Base-by-base conservation (phyloP, 2,888 invertebrate species). In the Julus scandinavius region DNA sequence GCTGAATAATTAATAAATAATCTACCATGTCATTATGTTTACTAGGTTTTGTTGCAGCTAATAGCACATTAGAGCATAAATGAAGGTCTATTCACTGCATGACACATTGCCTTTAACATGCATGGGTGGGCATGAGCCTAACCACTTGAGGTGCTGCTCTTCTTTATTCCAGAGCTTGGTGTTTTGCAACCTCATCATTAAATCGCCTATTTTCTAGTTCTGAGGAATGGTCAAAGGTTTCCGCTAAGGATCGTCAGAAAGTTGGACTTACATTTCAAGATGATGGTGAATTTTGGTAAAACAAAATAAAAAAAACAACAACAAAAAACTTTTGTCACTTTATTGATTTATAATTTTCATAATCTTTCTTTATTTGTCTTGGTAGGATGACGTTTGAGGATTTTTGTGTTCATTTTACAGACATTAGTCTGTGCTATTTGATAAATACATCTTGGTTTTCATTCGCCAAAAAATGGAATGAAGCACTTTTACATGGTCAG, bases 351-450 rank as follows among this genome's bases (percentile, higher is more conserved):
- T n/a, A 4, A 29, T 84, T 84, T 84, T 38, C 38, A n/a, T 89
- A 11, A 49, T 29, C 17, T 17, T 86, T 54, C n/a, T 87, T 45
- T 88, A 17, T 89, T 89, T 80, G 89, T 90, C n/a, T 17, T 87
- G 29, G 17, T 90, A 94, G 94, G 94, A 95, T 95, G 94, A 94
- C 94, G 0, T 93, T 94, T 91, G 94, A 94, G 89, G 94, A 94
- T 90, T 94, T 94, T 91, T 93, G 94, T 89, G 91, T 92, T 84
- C 92, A 94, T 91, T 94, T 94, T 91, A 94, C 93, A 1, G 93
- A 94, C 90, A 91, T 94, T 63, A 93, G 94, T 38, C 93, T 95
- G 72, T 94, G 94, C 89, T 93, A 94, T 88, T 92, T 94, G 86
- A 93, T 94, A 90, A 94, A 94, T 91, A 94, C 94, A 2, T 93